Conservation (phyloP, 1,140 invertebrate genomes). For the Atta texana region DNA sequence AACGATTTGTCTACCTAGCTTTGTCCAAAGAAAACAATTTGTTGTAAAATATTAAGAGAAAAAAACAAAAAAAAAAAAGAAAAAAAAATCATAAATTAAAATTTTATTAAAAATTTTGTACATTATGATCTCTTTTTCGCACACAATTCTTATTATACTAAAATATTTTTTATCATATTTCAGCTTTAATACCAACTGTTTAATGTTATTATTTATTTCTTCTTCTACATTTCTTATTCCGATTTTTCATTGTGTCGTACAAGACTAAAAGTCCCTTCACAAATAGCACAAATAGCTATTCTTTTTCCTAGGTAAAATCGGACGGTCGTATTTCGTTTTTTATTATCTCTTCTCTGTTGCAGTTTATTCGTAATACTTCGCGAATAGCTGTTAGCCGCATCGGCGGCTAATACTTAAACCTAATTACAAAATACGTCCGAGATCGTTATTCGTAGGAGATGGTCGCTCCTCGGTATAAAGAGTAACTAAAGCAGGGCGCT, state of each 20-base stretch:
- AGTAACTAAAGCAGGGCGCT: constrained; percentile 32
- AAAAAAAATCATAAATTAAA: constrained; percentile 7
- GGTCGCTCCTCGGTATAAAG: constrained; percentile 19
- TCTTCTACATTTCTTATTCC: neutral
- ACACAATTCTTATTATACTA: neutral
- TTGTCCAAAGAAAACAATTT: constrained; percentile 1
- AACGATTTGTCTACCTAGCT: neutral
- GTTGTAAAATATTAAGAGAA: neutral
- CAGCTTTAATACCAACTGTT: neutral
- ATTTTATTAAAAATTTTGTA: neutral
- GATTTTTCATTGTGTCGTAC: neutral
- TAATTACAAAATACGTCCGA: constrained; percentile 55
- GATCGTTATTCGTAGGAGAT: constrained; percentile 50
- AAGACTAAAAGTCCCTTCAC: neutral
- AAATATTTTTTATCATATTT: neutral
- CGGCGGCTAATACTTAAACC: constrained; percentile 36
- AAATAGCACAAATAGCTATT: constrained; percentile 1
- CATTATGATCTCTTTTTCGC: too few species aligned
- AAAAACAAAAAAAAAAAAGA: neutral
- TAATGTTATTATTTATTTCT: neutral
- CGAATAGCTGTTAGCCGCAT: constrained; percentile 38
- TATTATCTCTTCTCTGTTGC: constrained; percentile 5
- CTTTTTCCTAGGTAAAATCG: neutral
- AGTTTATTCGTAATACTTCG: constrained; percentile 43
- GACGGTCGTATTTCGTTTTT: constrained; percentile 19